Base-by-base conservation (phyloP, 2,797 vertebrate genomes). In the Cetoscarus ocellatus region DNA sequence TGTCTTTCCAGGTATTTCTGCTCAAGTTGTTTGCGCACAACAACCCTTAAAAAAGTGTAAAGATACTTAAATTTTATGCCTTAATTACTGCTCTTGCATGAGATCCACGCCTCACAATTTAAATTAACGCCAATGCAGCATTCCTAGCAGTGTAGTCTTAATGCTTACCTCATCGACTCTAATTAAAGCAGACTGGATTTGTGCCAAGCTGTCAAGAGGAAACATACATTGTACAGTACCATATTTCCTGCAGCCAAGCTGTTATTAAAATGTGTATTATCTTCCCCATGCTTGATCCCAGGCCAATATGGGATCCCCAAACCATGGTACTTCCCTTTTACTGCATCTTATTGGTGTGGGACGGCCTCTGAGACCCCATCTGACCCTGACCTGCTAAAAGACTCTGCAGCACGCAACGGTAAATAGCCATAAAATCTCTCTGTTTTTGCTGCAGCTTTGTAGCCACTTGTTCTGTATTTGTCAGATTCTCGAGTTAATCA, bases 221-320 rank as follows among this genome's bases (percentile, higher is more conserved):
- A 80, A 58, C 62, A 36, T 49, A 56, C 43, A 60, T 55, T 54
- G 39, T 61, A 50, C 73, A 74, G 66, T 60, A 47, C 12, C 54
- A 56, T 56, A 60, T 70, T 70, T 60, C 65, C 79, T 69, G 11
- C 58, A 57, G 75, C 64, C 61, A 68, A 61, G 57, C 35, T 44
- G 59, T 62, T 73, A 81, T 77, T 72, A 63, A 81, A 87, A 75
- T 68, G 53, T 83, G 59, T 77, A 51, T 83, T 68, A 77, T 77
- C 42, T 69, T 78, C 27, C 75, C 40, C 12, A 3, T 1, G 5
- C 71, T 81, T 82, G 51, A 82, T 90, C 91, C 77, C 84, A 99
- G 98, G 98, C 45, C 97, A 99, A 67, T 99, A 96, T 61, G 97
- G 98, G 44, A 97, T 99, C 80, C 96, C 98, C 4, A 96, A 94